Evolutionary conservation across 2,888 invertebrate species (phyloP), one percentile per base, ranked within the genome.

Genomic region (Hypena proboscidalis): DNA sequence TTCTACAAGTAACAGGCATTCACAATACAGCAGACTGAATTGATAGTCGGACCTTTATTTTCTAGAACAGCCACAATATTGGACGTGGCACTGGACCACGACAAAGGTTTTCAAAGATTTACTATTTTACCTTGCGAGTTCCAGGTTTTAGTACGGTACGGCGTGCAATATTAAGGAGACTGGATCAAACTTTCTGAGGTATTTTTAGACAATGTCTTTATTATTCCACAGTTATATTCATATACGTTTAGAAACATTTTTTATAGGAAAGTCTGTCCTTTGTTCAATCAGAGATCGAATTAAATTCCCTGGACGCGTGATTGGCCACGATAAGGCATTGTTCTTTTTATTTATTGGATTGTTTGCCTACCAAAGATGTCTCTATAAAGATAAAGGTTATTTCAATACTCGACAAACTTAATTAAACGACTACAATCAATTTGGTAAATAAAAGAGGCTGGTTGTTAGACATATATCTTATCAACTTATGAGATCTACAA

Each of bases 91-190:
- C 17, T 3, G 20, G 20, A 15, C 26, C 4, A 26, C 37, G 21
- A 39, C 38, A 46, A 62, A 62, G 36, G 43, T 42, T 58, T 44
- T 46, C 31, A 33, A 55, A 51, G 55, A 55, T 49, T 59, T 48
- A 45, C 35, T 39, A 10, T 42, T 51, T 45, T n/a, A 30, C 15
- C 20, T 11, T 40, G 57, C 30, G 34, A 37, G 32, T 23, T 31
- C 20, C 27, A 29, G 3, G 26, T 45, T 59, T 55, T 41, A 35
- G 32, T 64, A 31, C 48, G 21, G 48, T 37, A 32, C 17, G 31
- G 6, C 21, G 13, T 21, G 13, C 38, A 60, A 44, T 49, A 60
- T 60, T 41, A 39, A 60, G 30, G 27, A 9, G 6, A 4, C 29
- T 2, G 9, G 26, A 23, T 11, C 21, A 20, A 37, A 39, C 21